These are phyloP conservation scores for Dallia pectoralis DNA, from an alignment of 2,797 vertebrate genomes.

Conservation along the genomic window DNA sequence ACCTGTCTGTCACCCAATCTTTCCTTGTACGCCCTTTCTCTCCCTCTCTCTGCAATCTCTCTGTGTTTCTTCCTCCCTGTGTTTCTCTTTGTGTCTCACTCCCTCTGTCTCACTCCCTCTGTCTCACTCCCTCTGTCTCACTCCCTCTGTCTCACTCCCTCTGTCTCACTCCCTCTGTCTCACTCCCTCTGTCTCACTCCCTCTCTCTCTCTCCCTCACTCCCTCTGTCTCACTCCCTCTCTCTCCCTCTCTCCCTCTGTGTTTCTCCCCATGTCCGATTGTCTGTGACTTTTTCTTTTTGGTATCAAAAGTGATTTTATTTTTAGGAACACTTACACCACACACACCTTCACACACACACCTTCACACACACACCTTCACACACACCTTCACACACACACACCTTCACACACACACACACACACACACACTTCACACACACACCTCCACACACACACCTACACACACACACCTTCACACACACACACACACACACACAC, in stretches of 20 bases:
- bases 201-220: constrained; percentile 24
- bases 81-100: constrained; percentile 10
- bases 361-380: background rate
- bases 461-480: background rate
- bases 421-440: constrained; percentile 11
- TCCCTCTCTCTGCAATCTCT: constrained; percentile 29
- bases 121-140: background rate
- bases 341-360: background rate
- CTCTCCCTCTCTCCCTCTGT: constrained; percentile 1
- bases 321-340: background rate
- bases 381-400: constrained; percentile 7
- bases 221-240: constrained; percentile 31
- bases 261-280: too few relatives aligned
- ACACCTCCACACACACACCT: background rate
- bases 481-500: constrained; percentile 9
- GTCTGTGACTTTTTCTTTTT: too few relatives aligned
- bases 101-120: constrained; percentile 15
- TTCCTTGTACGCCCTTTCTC: constrained; percentile 9
- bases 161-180: constrained; percentile 17
- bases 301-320: background rate
- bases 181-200: constrained; percentile 24
- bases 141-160: background rate
- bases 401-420: constrained; percentile 14
- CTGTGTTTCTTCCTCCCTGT: constrained; percentile 2
- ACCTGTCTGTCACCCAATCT: constrained; percentile 62